Conservation (phyloP, 2,797 vertebrate genomes). For the Pelobates cultripes region DNA sequence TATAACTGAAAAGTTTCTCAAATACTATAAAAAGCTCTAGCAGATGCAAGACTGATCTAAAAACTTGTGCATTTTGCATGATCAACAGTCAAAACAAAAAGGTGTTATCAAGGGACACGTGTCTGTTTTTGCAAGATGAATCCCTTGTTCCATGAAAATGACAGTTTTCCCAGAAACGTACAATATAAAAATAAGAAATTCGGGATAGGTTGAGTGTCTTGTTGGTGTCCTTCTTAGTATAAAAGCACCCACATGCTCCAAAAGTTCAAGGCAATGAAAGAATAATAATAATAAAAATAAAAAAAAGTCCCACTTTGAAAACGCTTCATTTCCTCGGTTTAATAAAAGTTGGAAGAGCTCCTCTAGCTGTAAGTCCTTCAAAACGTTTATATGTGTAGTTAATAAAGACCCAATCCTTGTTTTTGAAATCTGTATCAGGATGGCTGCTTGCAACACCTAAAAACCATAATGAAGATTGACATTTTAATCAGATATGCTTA, state of each 20-base stretch:
- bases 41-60: neutral
- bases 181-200: slow-evolving; percentile 29
- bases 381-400: slow-evolving; percentile 99
- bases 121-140: neutral
- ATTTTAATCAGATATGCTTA: no score
- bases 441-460: slow-evolving; percentile 82
- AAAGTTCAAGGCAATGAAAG: slow-evolving; percentile 34
- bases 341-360: slow-evolving; percentile 96
- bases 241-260: slow-evolving; percentile 18
- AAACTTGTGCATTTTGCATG: neutral
- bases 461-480: neutral
- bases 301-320: neutral
- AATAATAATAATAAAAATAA: neutral
- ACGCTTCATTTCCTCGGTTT: slow-evolving; percentile 81
- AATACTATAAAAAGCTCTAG: neutral
- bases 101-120: neutral
- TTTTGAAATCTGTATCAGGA: slow-evolving; percentile 92
- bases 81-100: neutral
- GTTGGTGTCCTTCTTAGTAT: slow-evolving; percentile 1
- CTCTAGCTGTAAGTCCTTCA: slow-evolving; percentile 92
- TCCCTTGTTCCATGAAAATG: neutral
- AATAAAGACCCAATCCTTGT: slow-evolving; percentile 99
- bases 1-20: neutral
- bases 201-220: neutral
- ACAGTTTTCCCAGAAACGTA: slow-evolving; percentile 25